Base-by-base conservation (phyloP, 2,797 vertebrate species). In the Arrhamphus sclerolepis region DNA sequence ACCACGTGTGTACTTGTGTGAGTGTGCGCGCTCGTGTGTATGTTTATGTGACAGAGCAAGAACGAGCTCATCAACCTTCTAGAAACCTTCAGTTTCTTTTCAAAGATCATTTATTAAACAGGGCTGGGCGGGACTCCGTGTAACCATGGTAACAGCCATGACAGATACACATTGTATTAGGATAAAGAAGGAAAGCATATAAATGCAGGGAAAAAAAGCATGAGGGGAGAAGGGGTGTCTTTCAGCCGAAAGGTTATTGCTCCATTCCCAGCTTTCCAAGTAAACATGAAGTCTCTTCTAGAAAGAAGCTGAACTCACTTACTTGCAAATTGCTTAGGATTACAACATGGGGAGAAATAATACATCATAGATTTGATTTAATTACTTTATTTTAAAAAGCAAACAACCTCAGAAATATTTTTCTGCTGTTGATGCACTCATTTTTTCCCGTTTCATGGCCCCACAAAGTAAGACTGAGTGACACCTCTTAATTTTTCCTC, bases 61-160 rank as follows among this genome's bases (percentile, higher is more conserved):
- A 11, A 34, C 31, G 4, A 11, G 9, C 13, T 11, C 31, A 11
- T 34, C 31, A 34, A 63, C 52, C 57, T 70, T 39, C 55, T 21
- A 39, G 65, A 78, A 66, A n/a, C 18, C 16, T 3, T 0, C 0
- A 19, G 17, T 0, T 10, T 3, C 5, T 1, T 29, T 9, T 14
- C 63, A 43, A 70, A 83, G 81, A 86, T 83, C 71, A 67, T 78
- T 6, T 83, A 65, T n/a, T 73, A 2, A 3, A 21, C 2, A 16
- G 16, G 11, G 31, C 28, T 13, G n/a, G 3, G 8, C 47, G 2
- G 10, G 9, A n/a, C n/a, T n/a, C 9, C 31, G 31, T 34, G 58
- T 49, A 39, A 17, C 17, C 20, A 42, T 28, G 9, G 8, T 38
- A 7, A 58, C 28, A 2, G 10, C n/a, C n/a, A 18, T 20, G 13